Percentiles rank a stretch among this genome's conserved stretches.
Conservation (phyloP, 1,140 invertebrate species). For the Diplogasteroides magnus region DNA sequence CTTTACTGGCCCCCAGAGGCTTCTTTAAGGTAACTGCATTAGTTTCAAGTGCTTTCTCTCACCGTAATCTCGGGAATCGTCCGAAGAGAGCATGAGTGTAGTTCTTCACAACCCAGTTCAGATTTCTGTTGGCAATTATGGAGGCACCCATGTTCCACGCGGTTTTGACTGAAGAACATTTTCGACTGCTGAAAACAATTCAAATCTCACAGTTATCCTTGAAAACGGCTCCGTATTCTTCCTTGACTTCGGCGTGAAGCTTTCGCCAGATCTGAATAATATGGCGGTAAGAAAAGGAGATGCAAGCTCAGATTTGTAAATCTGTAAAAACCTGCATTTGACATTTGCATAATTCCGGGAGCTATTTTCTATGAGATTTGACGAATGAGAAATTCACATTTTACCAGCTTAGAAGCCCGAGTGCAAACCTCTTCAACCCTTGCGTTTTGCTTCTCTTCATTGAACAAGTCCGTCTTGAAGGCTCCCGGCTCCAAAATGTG, state of each 20-base stretch:
- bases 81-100: conserved; percentile 52
- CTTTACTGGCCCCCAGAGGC: no score
- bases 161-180: conserved; percentile 23
- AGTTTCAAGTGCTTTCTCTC: no score
- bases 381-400: no score
- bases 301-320: no score
- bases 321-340: no score
- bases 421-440: conserved; percentile 32
- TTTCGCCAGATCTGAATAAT: conserved; percentile 31
- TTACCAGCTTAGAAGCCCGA: no score
- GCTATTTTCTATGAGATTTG: no score
- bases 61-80: conserved; percentile 41
- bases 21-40: no score
- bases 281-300: no score
- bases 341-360: no score
- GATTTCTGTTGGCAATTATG: conserved; percentile 28
- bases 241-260: conserved; percentile 31
- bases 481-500: conserved; percentile 55
- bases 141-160: conserved; percentile 30
- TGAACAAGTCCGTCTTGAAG: conserved; percentile 48
- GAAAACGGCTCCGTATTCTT: conserved; percentile 55
- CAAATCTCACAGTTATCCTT: no score
- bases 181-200: background rate
- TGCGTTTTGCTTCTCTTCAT: conserved; percentile 23
- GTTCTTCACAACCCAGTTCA: conserved; percentile 45